Evolutionary conservation across 2,888 invertebrate genomes (phyloP), one percentile per base, ranked within the genome.

Genomic region (Meteorus colon): DNA sequence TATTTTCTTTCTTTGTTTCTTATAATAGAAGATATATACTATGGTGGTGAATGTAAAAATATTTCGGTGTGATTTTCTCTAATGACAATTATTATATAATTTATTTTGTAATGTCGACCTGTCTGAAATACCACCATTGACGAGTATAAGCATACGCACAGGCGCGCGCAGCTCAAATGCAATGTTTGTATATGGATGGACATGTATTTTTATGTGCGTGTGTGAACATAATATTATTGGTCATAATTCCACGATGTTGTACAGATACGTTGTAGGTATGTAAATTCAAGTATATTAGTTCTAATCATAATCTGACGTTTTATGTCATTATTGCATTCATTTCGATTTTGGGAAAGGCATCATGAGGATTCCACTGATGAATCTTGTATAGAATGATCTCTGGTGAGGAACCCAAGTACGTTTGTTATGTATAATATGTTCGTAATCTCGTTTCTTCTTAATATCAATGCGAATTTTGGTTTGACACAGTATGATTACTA

Each of bases 191-290:
- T 29, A n/a, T 45, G 67, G 27, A 62, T 62, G 41, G 12, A 12
- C 14, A 5, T 27, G 27, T 62, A 69, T 34, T 10, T 34, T 59
- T 69, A 55, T 19, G 4, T 19, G 8, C 16, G 16, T n/a, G n/a
- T 48, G n/a, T 48, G n/a, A 16, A 48, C n/a, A n/a, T 48, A 48
- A 48, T 34, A 62, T 34, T 34, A 37, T 29, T 62, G 37, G 34
- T 74, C 14, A 55, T 69, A 68, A 74, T 74, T 74, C 71, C 71
- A 75, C 45, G 59, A 75, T 75, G 41, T 71, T 71, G 75, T 75
- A 75, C 75, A 71, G 70, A 71, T 55, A 73, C 55, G 19, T 55
- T 37, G 41, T 51, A 41, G 19, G 41, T 60, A 48, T 59, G 51
- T 62, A 45, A 29, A 66, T 66, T 63, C 37, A 41, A 51, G 19